Base-by-base conservation (phyloP, 2,113 vertebrate species). In the Perca fluviatilis region DNA sequence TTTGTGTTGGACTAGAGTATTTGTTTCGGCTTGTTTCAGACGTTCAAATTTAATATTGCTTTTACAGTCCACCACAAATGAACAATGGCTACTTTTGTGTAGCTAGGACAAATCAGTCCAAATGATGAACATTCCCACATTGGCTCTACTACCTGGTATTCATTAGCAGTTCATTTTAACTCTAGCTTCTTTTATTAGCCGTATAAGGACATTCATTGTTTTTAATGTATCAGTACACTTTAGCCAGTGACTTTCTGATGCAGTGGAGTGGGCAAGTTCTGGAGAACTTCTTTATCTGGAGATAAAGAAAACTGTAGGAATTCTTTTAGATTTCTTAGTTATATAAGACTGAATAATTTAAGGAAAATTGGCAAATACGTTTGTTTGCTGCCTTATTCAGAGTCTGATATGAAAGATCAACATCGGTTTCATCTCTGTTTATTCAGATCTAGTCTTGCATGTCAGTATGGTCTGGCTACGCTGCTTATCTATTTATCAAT, bases 131-230 rank as follows among this genome's bases (percentile, higher is more conserved):
- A 51, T 77, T 68, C 25, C 18, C 23, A 27, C 27, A 21, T n/a
- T 68, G 27, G 4, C 4, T 53, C 62, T 64, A 25, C 30, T 53
- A 50, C 58, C 33, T 4, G 3, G 3, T 43, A 74, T 66, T 49
- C 3, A 53, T 62, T 70, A 30, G 5, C 61, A 70, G 3, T 64
- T 51, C 25, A 49, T 49, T 36, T 49, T 27, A 56, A 56, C 4
- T 4, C 12, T 53, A 4, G 6, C 33, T 25, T 3, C 13, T 46
- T 56, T 30, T 11, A 43, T 62, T 19, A 18, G 3, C 36, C 33
- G n/a, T 65, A 30, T n/a, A n/a, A 33, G 18, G 23, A 66, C 25
- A 69, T 46, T 50, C 2, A 33, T 56, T 50, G 70, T 79, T 75
- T 53, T 66, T 5, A 79, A 75, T 62, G 10, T 3, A 12, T 74